Evolutionary conservation across 2,797 vertebrate species (phyloP), one percentile per base, ranked within the genome.

Genomic region (Lerista edwardsae): DNA sequence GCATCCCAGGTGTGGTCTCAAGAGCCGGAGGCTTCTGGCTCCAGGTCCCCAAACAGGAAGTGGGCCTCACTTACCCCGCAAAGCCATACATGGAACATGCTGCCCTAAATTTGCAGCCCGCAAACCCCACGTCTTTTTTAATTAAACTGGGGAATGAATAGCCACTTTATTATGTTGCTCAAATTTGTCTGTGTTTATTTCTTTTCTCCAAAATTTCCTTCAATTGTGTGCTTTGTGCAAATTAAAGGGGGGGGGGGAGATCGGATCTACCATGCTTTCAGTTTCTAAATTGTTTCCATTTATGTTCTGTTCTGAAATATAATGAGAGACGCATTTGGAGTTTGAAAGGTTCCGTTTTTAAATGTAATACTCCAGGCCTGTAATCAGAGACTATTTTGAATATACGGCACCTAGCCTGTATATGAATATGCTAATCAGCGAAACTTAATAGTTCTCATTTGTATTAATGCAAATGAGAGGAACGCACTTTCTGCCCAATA

Each of bases 381-480:
- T 90, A 93, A 95, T 95, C 95, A 94, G 93, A 92, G 91, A 90
- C 91, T 94, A 89, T 94, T 95, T 95, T 94, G 90, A 95, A 93
- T 93, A 93, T 77, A 80, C 77, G 17, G 87, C 79, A 88, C 91
- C 95, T 94, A 95, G 84, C 92, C 92, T 94, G 94, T 72, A 93
- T 92, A 95, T 94, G 93, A 96, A 95, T 96, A 96, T 95, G 94
- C 85, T 95, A 96, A 96, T 96, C 94, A 95, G 86, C 84, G 94
- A 93, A 95, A 93, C 89, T 92, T 95, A 96, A 96, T 94, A 94
- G 93, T 94, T 93, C 92, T 96, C 91, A 21, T 95, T 95, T 96
- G 90, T 96, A 95, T 95, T 96, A 95, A 96, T 95, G 95, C 79
- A 96, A 95, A 96, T 96, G 93, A 95, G 90, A 84, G 27, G 87